Conservation (phyloP, 2,113 vertebrate genomes). For the Neopipo cinnamomea region DNA sequence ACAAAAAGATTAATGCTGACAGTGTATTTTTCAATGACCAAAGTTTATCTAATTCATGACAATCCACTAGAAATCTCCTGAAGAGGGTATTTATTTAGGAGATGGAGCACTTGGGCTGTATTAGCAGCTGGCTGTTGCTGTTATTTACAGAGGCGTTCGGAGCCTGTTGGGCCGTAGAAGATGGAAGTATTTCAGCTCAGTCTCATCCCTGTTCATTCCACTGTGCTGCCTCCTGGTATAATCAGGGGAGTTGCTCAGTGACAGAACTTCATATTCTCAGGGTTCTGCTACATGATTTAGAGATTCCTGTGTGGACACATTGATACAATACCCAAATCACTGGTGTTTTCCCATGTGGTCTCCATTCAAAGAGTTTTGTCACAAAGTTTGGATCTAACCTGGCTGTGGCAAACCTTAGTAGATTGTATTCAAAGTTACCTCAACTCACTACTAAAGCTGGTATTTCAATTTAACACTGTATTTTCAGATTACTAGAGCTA, state of each 20-base stretch:
- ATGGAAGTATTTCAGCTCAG: background rate
- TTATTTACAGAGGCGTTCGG: background rate
- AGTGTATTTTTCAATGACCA: background rate
- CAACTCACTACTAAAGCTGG: background rate
- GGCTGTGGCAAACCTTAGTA: background rate
- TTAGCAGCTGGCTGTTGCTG: background rate
- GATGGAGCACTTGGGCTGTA: background rate
- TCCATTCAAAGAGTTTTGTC: background rate
- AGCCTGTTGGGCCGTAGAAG: background rate
- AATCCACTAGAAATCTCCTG: background rate
- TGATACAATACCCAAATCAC: background rate
- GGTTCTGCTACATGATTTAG: background rate
- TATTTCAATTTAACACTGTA: background rate
- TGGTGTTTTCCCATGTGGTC: background rate
- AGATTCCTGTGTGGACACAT: background rate
- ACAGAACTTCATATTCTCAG: background rate
- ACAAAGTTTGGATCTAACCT: background rate
- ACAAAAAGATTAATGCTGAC: background rate
- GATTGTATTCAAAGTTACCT: background rate
- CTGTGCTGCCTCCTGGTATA: background rate
- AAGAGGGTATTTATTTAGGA: background rate
- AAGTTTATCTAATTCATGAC: background rate
- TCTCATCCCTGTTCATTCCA: background rate
- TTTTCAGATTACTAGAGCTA: background rate
- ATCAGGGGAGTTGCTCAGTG: background rate